Conservation (phyloP, 2,797 vertebrate species). For the Muscicapa comitata region DNA sequence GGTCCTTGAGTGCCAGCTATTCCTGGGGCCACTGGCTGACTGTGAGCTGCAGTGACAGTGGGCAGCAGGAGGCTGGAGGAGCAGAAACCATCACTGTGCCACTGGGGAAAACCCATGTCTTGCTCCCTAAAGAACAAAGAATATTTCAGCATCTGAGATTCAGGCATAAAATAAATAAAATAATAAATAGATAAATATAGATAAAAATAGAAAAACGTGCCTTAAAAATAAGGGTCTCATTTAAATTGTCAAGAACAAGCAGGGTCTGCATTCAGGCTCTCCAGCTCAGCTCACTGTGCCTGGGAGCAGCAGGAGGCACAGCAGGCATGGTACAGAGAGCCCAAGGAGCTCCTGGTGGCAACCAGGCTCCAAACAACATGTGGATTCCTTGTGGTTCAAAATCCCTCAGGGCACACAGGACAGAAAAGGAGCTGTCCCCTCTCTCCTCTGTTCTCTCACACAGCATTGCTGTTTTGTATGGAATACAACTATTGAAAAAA, state of each 20-base stretch:
- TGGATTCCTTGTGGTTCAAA: neutral
- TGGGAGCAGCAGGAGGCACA: neutral
- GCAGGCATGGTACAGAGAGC: neutral
- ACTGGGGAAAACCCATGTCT: slow-evolving; percentile 62
- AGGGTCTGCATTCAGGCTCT: neutral
- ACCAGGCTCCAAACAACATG: neutral
- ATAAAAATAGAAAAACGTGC: neutral
- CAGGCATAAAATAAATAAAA: neutral
- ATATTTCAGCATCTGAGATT: slow-evolving; percentile 37
- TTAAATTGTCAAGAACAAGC: slow-evolving; percentile 9
- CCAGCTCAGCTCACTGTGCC: neutral
- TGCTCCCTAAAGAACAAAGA: slow-evolving; percentile 50
- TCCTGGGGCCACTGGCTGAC: slow-evolving; percentile 77
- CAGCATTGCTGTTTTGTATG: neutral
- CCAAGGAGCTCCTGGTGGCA: neutral
- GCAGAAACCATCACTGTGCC: slow-evolving; percentile 72
- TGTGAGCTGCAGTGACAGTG: slow-evolving; percentile 80
- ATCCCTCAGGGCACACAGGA: neutral
- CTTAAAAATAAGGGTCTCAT: slow-evolving; percentile 15
- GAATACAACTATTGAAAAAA: neutral
- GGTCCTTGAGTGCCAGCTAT: slow-evolving; percentile 71
- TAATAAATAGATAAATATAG: no score
- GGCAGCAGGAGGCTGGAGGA: slow-evolving; percentile 79
- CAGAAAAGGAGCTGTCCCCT: neutral
- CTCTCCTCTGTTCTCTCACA: neutral